These are phyloP conservation scores for Ridgeia piscesae DNA, from an alignment of 1,140 invertebrate genomes.

Conservation along the genomic window DNA sequence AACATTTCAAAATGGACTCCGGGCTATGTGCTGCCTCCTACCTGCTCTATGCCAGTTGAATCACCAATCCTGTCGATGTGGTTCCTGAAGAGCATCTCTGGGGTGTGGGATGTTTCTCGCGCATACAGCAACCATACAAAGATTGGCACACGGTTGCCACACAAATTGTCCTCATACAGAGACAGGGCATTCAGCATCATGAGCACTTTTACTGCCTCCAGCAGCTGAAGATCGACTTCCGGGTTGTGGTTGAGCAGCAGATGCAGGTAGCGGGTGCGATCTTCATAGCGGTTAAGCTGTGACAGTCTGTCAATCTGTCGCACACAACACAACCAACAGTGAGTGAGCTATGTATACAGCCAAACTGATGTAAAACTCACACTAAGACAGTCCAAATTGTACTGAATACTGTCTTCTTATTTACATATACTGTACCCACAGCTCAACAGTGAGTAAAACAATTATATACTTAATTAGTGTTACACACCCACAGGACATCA, in stretches of 20 bases:
- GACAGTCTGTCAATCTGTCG: conserved; percentile 48
- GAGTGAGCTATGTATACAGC: not conserved
- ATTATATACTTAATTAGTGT: not conserved
- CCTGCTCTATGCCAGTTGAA: conserved; percentile 59
- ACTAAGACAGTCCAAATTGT: not conserved
- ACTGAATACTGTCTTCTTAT: not conserved
- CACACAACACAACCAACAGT: conserved; percentile 18
- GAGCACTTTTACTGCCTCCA: conserved; percentile 63
- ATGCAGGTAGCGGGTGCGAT: conserved; percentile 48
- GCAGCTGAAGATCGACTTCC: conserved; percentile 55
- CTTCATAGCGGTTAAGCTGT: conserved; percentile 39
- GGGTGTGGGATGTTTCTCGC: conserved; percentile 56
- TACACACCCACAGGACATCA: too few relatives aligned
- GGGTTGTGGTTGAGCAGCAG: conserved; percentile 56
- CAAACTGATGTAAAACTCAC: conserved; percentile 29
- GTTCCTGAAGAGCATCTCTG: conserved; percentile 57
- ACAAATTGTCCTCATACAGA: conserved; percentile 45
- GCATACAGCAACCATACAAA: conserved; percentile 62
- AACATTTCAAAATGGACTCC: not conserved
- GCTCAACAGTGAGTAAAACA: not conserved
- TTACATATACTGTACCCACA: not conserved
- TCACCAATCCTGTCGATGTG: conserved; percentile 60
- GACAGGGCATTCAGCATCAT: conserved; percentile 58
- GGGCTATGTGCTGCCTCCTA: conserved; percentile 32
- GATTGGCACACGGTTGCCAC: conserved; percentile 40